Evolutionary conservation across 1,140 invertebrate genomes (phyloP), one percentile per base, ranked within the genome.

Genomic region (Tetramorium simillimum): DNA sequence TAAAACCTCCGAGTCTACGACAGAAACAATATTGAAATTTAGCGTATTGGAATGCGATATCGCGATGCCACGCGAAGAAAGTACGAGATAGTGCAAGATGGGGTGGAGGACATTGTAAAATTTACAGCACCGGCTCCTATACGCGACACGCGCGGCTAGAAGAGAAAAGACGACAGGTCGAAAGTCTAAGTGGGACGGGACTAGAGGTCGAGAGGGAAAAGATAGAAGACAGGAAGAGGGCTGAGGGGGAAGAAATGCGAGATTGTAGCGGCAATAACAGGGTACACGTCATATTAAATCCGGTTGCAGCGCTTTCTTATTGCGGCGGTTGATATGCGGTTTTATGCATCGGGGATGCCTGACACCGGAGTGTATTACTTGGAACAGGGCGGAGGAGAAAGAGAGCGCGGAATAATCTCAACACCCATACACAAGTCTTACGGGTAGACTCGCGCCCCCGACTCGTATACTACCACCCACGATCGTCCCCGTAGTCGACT

Each of bases 211-310:
- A 9, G 1, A 40, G 18, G 9, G 6, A 43, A 14, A 18, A 5
- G 28, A 56, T 43, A 2, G 4, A 33, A 43, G 28, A 4, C 10
- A 40, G 37, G 18, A 28, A 24, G 33, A 69, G 58, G 24, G 60
- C 62, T 18, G 73, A 51, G 51, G 56, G 86, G 21, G 12, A 0
- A 5, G 4, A 91, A 90, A 89, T 87, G 85, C 72, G 88, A 89
- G 86, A 90, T 62, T 80, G 85, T 85, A 65, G 7, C 28, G 77
- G 90, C 90, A 92, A 91, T 92, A 92, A 92, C 88, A 84, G 80
- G 63, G 62, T 91, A 90, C 88, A 91, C 86, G 90, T 92, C 91
- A 91, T 92, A 92, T 92, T 92, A 92, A 90, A 92, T 89, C 90
- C 86, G 65, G 88, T 85, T 88, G 90, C 86, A 70, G 10, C 33